Conservation (phyloP, 2,797 vertebrate species). For the Apogon talboti region DNA sequence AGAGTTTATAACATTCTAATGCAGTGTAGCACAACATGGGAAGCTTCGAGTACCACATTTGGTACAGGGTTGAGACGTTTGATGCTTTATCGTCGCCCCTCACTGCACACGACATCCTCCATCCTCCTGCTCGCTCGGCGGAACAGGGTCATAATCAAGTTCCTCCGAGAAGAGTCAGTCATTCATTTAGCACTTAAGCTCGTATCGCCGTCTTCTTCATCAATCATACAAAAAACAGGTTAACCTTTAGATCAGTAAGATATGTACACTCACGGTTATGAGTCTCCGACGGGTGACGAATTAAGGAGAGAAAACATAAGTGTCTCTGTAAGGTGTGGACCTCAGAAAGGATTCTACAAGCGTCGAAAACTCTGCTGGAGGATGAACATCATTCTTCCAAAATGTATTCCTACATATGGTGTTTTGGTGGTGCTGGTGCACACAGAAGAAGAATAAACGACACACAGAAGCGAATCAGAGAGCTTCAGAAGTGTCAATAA, state of each 20-base stretch:
- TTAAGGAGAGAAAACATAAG: no score
- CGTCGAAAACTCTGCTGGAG: no score
- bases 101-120: neutral
- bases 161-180: slow-evolving; percentile 30
- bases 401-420: no score
- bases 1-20: neutral
- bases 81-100: slow-evolving; percentile 11
- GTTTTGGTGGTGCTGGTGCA: no score
- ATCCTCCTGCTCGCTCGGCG: slow-evolving; percentile 4
- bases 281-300: no score
- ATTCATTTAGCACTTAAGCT: slow-evolving; percentile 37
- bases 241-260: neutral
- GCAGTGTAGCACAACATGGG: neutral
- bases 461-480: no score
- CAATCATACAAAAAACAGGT: slow-evolving; percentile 27
- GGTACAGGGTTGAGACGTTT: neutral
- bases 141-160: slow-evolving; percentile 22
- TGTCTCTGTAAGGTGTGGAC: no score
- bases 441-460: no score
- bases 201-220: slow-evolving; percentile 23
- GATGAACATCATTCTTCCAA: no score
- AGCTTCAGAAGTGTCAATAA: no score
- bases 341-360: no score
- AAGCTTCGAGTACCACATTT: neutral
- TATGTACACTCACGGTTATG: no score